Base-by-base conservation (phyloP, 2,113 vertebrate species). In the Ctenodactylus gundi region DNA sequence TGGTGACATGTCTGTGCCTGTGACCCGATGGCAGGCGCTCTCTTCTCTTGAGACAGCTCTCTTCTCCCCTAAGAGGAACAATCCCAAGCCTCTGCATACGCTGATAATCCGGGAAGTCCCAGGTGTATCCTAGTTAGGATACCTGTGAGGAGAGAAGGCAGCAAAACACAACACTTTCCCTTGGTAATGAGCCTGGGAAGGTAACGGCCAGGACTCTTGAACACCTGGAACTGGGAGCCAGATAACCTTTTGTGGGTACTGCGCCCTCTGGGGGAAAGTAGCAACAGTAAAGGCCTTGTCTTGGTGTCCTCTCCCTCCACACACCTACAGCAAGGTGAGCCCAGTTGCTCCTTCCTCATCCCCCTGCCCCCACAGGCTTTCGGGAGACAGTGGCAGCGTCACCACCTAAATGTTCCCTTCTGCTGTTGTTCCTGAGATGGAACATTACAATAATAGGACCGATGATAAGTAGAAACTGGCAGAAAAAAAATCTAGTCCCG, bases 391-490 rank as follows among this genome's bases (percentile, higher is more conserved):
- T 14, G 12, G 44, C 31, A 41, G 23, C 80, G 10, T 15, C 60
- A 6, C 34, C 67, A 41, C 34, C 55, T 18, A 11, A 31, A 21
- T 72, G 62, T 34, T 53, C 62, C 72, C 44, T 36, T 87, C 44
- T 25, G 51, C 68, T 58, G 21, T 60, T 85, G 86, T 93, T 85
- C 39, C 68, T 31, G 7, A 80, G 84, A 44, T 8, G 67, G 92
- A 88, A 72, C 85, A 85, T 72, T 87, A 91, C 86, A 70, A 41
- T 87, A 94, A 94, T 34, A 57, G 87, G 39, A 57, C 64, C 3
- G 83, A 55, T 0, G 1, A 44, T 36, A 89, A 75, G 36, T 3
- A 49, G 78, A 73, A 75, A 75, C 21, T 49, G 53, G 64, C 60
- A 94, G 93, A 80, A 65, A 88, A 65, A 88, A 29, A 9, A 70